A percentile compares a stretch with the other conserved stretches of the same genome.
These are phyloP conservation scores for Archaeoteleia sp. DNA, from an alignment of 2,888 invertebrate species.

Conservation along the genomic window DNA sequence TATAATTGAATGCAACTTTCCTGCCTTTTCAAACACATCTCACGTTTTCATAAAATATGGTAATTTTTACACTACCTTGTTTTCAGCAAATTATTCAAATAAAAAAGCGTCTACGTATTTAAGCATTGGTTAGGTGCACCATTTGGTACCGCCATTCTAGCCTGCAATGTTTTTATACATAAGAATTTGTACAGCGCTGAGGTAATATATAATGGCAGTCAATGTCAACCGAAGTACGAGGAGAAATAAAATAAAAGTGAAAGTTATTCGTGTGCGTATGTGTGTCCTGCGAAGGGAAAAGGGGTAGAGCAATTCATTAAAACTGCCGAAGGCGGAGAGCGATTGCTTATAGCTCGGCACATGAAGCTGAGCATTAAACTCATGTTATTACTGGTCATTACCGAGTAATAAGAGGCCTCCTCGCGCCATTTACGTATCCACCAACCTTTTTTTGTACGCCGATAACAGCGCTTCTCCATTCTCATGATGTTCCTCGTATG, in stretches of 20 bases:
- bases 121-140: no score
- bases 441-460: conserved; percentile 31
- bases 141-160: no score
- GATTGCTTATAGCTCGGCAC: conserved; percentile 63
- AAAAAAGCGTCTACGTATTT: no score
- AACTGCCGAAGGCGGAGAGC: conserved; percentile 66
- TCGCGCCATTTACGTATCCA: conserved; percentile 61
- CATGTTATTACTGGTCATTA: conserved; percentile 70
- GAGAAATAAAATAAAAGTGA: conserved; percentile 31
- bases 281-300: conserved; percentile 28
- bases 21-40: no score
- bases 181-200: not conserved
- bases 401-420: conserved; percentile 65
- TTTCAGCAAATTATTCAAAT: no score
- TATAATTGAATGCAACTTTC: no score
- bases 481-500: not conserved
- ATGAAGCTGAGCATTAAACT: conserved; percentile 65
- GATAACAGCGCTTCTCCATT: conserved; percentile 25
- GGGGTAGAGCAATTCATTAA: conserved; percentile 65
- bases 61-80: no score
- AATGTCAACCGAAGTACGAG: conserved; percentile 38
- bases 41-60: no score
- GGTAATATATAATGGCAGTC: conserved; percentile 32
- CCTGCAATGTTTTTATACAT: no score
- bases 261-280: conserved; percentile 10